Percentiles rank a stretch among this genome's conserved stretches.
phyloP scores from a whole-genome alignment of 2,797 vertebrate species.

The Phylloscopus collybita region DNA sequence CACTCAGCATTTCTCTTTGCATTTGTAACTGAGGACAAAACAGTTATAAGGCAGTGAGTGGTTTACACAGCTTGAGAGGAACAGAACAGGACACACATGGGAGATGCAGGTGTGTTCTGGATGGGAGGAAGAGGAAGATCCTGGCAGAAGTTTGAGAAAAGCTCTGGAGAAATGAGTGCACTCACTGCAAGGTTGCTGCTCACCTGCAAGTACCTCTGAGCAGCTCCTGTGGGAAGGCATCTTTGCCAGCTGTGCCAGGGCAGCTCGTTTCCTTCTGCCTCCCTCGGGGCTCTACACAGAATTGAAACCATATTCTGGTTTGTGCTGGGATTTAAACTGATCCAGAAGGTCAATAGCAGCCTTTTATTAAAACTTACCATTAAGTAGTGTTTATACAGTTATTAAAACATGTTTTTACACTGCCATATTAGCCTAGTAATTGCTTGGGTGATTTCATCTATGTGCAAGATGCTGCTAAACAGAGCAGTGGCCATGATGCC shows the following conservation, averaged over 20 bases:
- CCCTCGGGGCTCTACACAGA: accelerated
- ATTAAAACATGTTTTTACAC: background rate
- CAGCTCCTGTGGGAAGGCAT: background rate
- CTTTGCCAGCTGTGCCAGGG: background rate
- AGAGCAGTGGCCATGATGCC: accelerated
- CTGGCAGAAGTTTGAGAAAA: background rate
- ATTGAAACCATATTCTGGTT: background rate
- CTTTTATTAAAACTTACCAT: background rate
- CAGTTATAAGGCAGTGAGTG: background rate
- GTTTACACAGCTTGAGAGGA: background rate
- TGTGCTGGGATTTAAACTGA: slow-evolving; percentile 15
- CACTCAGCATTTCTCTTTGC: background rate
- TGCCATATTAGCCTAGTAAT: background rate
- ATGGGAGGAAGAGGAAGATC: background rate
- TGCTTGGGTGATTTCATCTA: background rate
- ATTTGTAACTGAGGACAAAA: background rate
- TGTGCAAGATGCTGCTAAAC: background rate
- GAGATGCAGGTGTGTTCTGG: background rate
- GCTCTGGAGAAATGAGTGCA: background rate
- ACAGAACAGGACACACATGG: background rate
- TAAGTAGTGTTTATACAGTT: background rate
- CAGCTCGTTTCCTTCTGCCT: background rate
- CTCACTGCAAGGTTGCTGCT: background rate
- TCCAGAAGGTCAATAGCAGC: background rate
- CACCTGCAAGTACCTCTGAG: background rate